phyloP scores from a whole-genome alignment of 1,140 invertebrate genomes.

The Neotoxoptera formosana region DNA sequence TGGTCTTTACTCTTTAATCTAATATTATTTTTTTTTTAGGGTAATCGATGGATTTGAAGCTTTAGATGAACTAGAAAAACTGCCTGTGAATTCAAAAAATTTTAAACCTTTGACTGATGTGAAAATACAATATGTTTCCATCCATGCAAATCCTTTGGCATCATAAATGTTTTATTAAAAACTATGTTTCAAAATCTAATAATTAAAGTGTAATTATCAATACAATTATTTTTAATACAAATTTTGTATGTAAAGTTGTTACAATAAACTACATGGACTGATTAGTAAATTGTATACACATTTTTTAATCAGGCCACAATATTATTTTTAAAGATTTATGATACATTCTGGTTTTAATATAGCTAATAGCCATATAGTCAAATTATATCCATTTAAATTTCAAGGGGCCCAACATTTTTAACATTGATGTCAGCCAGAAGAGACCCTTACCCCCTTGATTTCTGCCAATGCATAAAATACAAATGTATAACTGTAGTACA shows the following conservation, averaged over 20 bases:
- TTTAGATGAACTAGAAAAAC: slow-evolving; percentile 94
- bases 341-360: no score
- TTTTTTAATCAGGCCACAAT: background rate
- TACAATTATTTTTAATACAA: slow-evolving; percentile 1
- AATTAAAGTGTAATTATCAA: background rate
- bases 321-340: no score
- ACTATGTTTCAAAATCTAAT: no score
- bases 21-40: slow-evolving; percentile 68
- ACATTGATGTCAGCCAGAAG: no score
- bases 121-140: slow-evolving; percentile 86
- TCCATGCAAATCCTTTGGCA: slow-evolving; percentile 96
- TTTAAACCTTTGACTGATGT: slow-evolving; percentile 85
- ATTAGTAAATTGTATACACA: background rate
- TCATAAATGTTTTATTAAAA: slow-evolving; percentile 65
- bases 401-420: no score
- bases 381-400: no score
- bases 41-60: slow-evolving; percentile 97
- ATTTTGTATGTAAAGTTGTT: background rate
- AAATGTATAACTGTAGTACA: no score
- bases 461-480: no score
- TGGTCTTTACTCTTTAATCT: background rate
- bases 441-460: no score
- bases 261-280: background rate
- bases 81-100: slow-evolving; percentile 93
- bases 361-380: no score